Base-by-base conservation (phyloP, 2,113 vertebrate species). In the Uropsilus gracilis region DNA sequence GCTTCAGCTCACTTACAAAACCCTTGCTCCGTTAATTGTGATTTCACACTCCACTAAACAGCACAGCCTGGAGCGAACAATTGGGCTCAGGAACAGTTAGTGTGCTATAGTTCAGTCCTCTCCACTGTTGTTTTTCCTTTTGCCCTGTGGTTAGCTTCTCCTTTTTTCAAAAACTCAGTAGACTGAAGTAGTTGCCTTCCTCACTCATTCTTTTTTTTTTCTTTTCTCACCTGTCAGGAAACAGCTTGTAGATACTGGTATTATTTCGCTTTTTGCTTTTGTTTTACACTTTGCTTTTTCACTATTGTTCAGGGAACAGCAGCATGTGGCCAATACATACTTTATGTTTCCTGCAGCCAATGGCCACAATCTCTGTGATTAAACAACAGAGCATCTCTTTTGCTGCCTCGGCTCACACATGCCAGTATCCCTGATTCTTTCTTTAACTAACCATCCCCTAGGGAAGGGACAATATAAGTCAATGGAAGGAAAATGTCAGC, bases 21-120 rank as follows among this genome's bases (percentile, higher is more conserved):
- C 98, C 97, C 97, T 98, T 98, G 98, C 97, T 98, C 97, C 0
- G 94, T 98, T 98, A 98, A 98, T 98, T 98, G 98, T 98, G 98
- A 98, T 98, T 98, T 98, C 98, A 98, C 97, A 97, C 97, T 97
- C 97, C 7, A 0, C 69, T 98, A 97, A 97, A 89, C 94, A 88
- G 86, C 93, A 30, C 93, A 96, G 98, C 97, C 97, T 97, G 85
- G 77, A 98, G 98, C 96, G 87, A 97, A 94, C 44, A 42, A 95
- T 94, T 63, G 59, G 69, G 94, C 34, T 76, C 88, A 88, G 95
- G 97, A 97, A 96, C 95, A 96, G 95, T 96, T 97, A 90, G 82
- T 6, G 39, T 32, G 64, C 81, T 84, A 81, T 26, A 53, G 78
- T 64, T 73, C 20, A 4, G 18, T 26, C 71, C 50, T 57, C 42